A percentile compares a stretch with the other conserved stretches of the same genome.
Evolutionary conservation across 2,797 vertebrate genomes (phyloP).

Genomic region (Alectoris magna): DNA sequence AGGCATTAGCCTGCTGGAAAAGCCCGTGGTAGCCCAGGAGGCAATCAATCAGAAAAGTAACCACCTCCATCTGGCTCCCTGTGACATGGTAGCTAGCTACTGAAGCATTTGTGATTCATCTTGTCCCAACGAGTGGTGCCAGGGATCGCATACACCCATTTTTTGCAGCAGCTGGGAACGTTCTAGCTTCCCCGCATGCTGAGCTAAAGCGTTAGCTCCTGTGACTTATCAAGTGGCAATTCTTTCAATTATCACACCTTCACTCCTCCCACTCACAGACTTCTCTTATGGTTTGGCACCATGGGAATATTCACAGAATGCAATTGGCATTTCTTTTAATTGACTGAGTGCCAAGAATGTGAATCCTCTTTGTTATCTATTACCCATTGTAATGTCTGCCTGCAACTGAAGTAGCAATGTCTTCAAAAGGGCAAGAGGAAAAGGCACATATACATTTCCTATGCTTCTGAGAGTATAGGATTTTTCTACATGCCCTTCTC

Average conservation of each 20-base stretch:
- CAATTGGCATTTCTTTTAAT: slow-evolving; percentile 73
- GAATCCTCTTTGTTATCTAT: slow-evolving; percentile 61
- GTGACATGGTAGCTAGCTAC: slow-evolving; percentile 77
- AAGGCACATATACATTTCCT: background rate
- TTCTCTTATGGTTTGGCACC: slow-evolving; percentile 74
- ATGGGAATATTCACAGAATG: slow-evolving; percentile 69
- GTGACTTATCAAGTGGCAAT: slow-evolving; percentile 77
- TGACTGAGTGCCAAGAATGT: slow-evolving; percentile 68
- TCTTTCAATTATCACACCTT: slow-evolving; percentile 82
- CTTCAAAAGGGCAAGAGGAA: background rate
- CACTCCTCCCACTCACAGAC: slow-evolving; percentile 66
- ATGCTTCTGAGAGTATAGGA: background rate
- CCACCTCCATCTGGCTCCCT: slow-evolving; percentile 79
- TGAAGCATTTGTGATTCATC: slow-evolving; percentile 77
- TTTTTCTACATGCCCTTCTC: background rate
- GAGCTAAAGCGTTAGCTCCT: slow-evolving; percentile 74
- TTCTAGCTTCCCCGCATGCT: slow-evolving; percentile 70
- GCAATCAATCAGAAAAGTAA: slow-evolving; percentile 82
- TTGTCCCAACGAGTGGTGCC: slow-evolving; percentile 78
- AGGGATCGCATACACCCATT: slow-evolving; percentile 61
- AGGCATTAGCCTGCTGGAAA: slow-evolving; percentile 76
- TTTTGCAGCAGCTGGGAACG: slow-evolving; percentile 74
- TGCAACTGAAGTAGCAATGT: background rate
- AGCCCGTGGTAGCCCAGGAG: slow-evolving; percentile 75
- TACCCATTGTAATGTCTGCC: slow-evolving; percentile 15